Percentiles rank a stretch among this genome's conserved stretches.
These are phyloP conservation scores for Phataginus tricuspis DNA, from an alignment of 2,797 vertebrate genomes.

Conservation along the genomic window DNA sequence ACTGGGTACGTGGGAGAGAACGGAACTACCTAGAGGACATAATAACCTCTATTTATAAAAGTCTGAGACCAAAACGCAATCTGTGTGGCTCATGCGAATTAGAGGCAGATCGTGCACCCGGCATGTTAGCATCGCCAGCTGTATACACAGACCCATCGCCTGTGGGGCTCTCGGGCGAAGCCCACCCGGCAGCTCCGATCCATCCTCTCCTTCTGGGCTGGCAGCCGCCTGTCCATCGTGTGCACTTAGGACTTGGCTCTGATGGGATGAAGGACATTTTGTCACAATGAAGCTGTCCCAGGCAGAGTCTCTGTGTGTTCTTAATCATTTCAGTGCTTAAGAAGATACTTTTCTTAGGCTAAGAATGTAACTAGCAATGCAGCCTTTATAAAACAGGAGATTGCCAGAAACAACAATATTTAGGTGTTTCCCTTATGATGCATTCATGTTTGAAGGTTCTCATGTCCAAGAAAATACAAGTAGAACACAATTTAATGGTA, in stretches of 20 bases:
- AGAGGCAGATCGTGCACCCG: neutral
- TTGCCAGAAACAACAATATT: neutral
- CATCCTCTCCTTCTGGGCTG: neutral
- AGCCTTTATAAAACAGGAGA: neutral
- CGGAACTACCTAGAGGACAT: neutral
- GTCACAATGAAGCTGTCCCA: neutral
- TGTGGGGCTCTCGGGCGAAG: neutral
- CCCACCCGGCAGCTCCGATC: neutral
- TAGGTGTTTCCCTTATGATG: neutral
- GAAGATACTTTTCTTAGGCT: neutral
- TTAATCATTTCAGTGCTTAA: neutral
- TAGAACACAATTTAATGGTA: conserved; percentile 34
- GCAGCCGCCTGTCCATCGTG: too few species aligned
- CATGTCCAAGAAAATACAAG: conserved; percentile 1
- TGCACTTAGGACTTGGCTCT: too few species aligned
- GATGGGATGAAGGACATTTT: neutral
- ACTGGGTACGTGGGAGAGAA: neutral
- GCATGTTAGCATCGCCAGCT: neutral
- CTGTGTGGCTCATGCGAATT: neutral
- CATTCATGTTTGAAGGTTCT: neutral
- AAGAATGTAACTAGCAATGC: neutral
- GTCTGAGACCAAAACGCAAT: neutral
- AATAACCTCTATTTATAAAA: neutral
- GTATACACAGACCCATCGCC: neutral
- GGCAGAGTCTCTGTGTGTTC: neutral